These are phyloP conservation scores for Neomorphus geoffroyi DNA, from an alignment of 2,797 vertebrate species.

Conservation along the genomic window DNA sequence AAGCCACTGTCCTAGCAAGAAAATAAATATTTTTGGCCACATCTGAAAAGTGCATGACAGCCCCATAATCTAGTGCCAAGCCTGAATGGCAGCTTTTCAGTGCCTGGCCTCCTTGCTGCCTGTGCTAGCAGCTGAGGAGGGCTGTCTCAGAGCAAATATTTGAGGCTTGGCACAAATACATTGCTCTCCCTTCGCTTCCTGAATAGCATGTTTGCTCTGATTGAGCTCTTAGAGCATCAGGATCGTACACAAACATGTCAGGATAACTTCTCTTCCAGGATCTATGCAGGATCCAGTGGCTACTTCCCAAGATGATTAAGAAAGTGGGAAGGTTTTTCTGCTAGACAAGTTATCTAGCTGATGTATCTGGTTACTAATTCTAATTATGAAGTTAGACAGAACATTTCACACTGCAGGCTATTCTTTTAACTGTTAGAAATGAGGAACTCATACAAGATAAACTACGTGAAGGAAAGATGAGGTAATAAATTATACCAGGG, in stretches of 20 bases:
- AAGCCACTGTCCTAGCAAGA: not conserved
- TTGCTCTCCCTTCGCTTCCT: not conserved
- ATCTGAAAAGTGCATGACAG: slow-evolving; percentile 1
- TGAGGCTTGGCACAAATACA: slow-evolving; percentile 37
- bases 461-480: not conserved
- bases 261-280: slow-evolving; percentile 13
- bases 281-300: not conserved
- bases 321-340: not conserved
- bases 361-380: not conserved
- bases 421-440: not conserved
- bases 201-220: slow-evolving; percentile 36
- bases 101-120: not conserved
- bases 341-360: not conserved
- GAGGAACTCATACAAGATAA: not conserved
- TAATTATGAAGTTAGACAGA: not conserved
- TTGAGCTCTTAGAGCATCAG: not conserved
- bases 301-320: not conserved
- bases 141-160: slow-evolving; percentile 45
- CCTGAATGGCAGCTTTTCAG: not conserved
- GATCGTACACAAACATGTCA: not conserved
- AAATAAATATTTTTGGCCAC: slow-evolving; percentile 38
- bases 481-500: not conserved
- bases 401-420: not conserved
- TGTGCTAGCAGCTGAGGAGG: not conserved
- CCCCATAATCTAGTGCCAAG: not conserved